Evolutionary conservation across 1,140 invertebrate species (phyloP), one percentile per base, ranked within the genome.

Genomic region (Drosophila murphyi): DNA sequence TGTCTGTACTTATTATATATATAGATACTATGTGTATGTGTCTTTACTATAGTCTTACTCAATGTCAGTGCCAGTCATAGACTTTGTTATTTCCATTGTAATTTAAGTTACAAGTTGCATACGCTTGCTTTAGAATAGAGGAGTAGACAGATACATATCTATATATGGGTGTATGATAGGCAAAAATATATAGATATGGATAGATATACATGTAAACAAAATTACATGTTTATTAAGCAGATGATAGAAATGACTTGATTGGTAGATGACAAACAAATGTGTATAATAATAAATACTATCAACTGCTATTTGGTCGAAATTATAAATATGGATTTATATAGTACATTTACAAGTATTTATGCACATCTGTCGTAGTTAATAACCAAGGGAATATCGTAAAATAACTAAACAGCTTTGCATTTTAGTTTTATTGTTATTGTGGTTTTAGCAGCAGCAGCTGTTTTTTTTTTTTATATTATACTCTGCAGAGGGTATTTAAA

Each of bases 371-470:
- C 31, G 39, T 50, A 37, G 32, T 12, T 8, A 37, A 62, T 31
- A 37, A 5, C 7, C 54, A 68, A 29, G 39, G 48, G 12, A 52
- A 52, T 52, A 31, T 72, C 41, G 29, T 39, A 12, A 50, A 69
- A 76, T 79, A 73, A 63, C 41, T 59, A 79, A 76, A 79, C 68
- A 73, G 54, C 52, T 76, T 76, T 55, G 62, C 45, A 61, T 62
- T 51, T 57, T 39, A 70, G 59, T 54, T 63, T 69, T 48, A 63
- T 34, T 28, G 39, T 32, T 45, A 37, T 54, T 60, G 45, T 47
- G 28, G 12, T 7, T 10, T 10, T 29, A 39, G 7, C 12, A 43
- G 2, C 2, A 20, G 69, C 69, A 72, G 52, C 52, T 72, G 69
- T 59, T 72, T 59, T 45, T 35, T 35, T 55, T 32, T 63, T 20